Percentiles rank a stretch among this genome's conserved stretches.
phyloP scores from a whole-genome alignment of 2,888 invertebrate species.

The Cabera pusaria region DNA sequence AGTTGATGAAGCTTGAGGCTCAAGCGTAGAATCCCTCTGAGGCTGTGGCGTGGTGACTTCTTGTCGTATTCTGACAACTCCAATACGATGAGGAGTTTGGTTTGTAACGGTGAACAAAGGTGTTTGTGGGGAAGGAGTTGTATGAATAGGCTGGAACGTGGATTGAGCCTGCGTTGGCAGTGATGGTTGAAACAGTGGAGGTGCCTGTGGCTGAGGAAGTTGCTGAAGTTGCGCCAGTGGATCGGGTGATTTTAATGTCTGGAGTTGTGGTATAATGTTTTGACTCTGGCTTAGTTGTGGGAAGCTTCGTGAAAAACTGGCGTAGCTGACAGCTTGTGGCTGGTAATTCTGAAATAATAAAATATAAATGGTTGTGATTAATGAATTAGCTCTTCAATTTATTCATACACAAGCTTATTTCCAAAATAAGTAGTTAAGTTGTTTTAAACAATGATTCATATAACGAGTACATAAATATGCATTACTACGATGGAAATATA shows the following conservation, averaged over 20 bases:
- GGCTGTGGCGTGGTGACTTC: conserved; percentile 12
- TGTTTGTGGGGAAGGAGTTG: conserved; percentile 9
- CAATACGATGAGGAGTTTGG: conserved; percentile 22
- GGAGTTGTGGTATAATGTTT: conserved; percentile 23
- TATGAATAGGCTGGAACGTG: conserved; percentile 6
- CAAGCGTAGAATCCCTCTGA: conserved; percentile 3
- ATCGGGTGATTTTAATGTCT: conserved; percentile 21
- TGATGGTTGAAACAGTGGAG: conserved; percentile 15
- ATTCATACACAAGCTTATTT: no score
- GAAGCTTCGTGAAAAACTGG: conserved; percentile 57
- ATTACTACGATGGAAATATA: no score
- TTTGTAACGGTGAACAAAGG: conserved; percentile 9
- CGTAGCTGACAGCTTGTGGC: conserved; percentile 59
- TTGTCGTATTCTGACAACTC: conserved; percentile 22
- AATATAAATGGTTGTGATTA: no score
- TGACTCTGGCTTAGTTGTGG: conserved; percentile 30
- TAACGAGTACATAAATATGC: no score
- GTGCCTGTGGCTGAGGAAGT: conserved; percentile 5
- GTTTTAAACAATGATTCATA: no score
- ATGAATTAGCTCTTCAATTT: no score
- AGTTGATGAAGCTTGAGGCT: conserved; percentile 11
- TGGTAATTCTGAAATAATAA: conserved; percentile 49
- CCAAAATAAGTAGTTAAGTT: no score
- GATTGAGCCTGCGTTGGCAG: conserved; percentile 14
- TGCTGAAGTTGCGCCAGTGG: conserved; percentile 12